Percentiles rank a stretch among this genome's conserved stretches.
phyloP scores from a whole-genome alignment of 30 jellyfish, hydroid and myxozoan species.

The Pseudorhiza aurosa region DNA sequence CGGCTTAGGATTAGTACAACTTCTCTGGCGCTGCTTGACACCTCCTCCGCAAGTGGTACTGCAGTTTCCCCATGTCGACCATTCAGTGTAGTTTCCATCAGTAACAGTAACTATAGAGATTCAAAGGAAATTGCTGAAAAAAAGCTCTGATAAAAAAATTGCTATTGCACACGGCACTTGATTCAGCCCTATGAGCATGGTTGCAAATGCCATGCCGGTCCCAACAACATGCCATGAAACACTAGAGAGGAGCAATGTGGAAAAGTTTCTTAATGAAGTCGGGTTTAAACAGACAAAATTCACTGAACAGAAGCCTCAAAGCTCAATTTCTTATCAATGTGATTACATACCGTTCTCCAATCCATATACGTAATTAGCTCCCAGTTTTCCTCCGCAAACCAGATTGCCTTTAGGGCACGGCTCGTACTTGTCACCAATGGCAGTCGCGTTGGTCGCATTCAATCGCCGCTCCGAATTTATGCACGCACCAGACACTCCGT shows the following conservation, averaged over 20 bases:
- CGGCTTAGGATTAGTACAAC: slow-evolving; percentile 75
- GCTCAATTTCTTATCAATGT: too few relatives aligned
- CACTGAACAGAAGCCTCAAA: neutral
- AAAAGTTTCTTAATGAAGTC: too few relatives aligned
- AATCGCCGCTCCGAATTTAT: neutral
- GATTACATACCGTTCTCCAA: slow-evolving; percentile 55
- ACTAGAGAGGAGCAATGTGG: too few relatives aligned
- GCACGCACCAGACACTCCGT: slow-evolving; percentile 46
- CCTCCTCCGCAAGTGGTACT: slow-evolving; percentile 71
- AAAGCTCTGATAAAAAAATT: too few relatives aligned
- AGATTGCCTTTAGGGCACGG: slow-evolving; percentile 29
- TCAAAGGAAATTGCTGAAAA: too few relatives aligned
- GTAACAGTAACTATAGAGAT: slow-evolving; percentile 50
- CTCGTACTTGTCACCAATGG: slow-evolving; percentile 25
- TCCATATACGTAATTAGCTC: slow-evolving; percentile 70
- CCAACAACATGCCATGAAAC: too few relatives aligned
- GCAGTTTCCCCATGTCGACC: slow-evolving; percentile 77
- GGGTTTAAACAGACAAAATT: too few relatives aligned
- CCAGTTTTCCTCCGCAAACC: slow-evolving; percentile 66
- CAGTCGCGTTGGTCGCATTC: neutral
- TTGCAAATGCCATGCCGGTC: too few relatives aligned
- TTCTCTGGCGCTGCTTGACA: slow-evolving; percentile 52
- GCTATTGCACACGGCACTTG: too few relatives aligned
- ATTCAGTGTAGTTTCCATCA: slow-evolving; percentile 74
- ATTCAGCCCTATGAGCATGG: too few relatives aligned